Evolutionary conservation across 2,797 vertebrate species (phyloP).

Genomic region (Fistularia tabacaria): DNA sequence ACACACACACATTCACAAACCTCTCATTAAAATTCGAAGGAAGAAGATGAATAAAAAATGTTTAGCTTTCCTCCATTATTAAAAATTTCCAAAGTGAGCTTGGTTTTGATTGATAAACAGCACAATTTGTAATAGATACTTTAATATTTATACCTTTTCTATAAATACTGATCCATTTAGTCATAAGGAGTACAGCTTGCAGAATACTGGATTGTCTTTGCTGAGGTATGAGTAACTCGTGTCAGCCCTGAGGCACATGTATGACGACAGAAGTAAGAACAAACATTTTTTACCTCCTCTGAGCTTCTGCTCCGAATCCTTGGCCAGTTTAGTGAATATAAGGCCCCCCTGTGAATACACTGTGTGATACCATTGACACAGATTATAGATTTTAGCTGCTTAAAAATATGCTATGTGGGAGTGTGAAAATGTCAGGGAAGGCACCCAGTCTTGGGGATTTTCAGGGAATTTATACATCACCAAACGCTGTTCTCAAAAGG

Average conservation of each 20-base stretch:
- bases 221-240: slow-evolving; percentile 58
- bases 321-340: slow-evolving; percentile 56
- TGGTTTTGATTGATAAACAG: neutral
- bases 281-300: slow-evolving; percentile 69
- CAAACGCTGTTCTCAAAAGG: slow-evolving; percentile 60
- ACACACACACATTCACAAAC: no score
- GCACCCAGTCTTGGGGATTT: slow-evolving; percentile 68
- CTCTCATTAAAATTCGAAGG: no score
- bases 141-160: slow-evolving; percentile 33
- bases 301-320: slow-evolving; percentile 62
- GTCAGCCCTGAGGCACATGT: slow-evolving; percentile 54
- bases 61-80: no score
- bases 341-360: slow-evolving; percentile 59
- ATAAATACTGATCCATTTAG: slow-evolving; percentile 25
- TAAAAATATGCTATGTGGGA: slow-evolving; percentile 77
- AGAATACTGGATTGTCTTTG: slow-evolving; percentile 59
- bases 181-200: slow-evolving; percentile 25
- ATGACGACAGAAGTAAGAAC: slow-evolving; percentile 71
- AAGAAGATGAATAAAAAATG: no score
- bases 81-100: neutral
- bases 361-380: slow-evolving; percentile 79
- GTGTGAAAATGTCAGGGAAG: slow-evolving; percentile 77
- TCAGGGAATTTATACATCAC: slow-evolving; percentile 77
- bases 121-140: neutral
- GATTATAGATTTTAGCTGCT: slow-evolving; percentile 79